Evolutionary conservation across 2,113 vertebrate genomes (phyloP), one percentile per base, ranked within the genome.

Genomic region (Gopherus evgoodei): DNA sequence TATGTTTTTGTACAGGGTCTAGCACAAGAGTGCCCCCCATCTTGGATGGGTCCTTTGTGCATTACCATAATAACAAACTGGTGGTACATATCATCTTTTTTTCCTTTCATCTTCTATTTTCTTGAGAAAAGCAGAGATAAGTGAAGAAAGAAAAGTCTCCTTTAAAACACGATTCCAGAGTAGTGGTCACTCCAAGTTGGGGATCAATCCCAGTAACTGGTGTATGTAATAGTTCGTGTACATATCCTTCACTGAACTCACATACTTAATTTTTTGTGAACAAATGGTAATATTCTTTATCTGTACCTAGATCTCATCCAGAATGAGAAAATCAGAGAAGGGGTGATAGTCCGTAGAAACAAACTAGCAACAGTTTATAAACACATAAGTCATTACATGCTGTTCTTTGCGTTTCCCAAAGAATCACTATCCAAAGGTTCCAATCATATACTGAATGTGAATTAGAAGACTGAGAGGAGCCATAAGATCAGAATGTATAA

Each of bases 111-210:
- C 0, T 24, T 92, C 12, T 17, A 90, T 95, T 93, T 95, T 93
- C 78, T 85, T 90, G 93, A 94, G 81, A 78, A 91, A 96, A 86
- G 11, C 50, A 94, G 65, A 86, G 72, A 88, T 94, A 96, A 90
- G 87, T 72, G 81, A 83, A 96, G 86, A 65, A 17, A 91, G 87
- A 90, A 92, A 72, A 24, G 82, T 27, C 8, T 76, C 47, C 12
- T 27, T 27, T 47, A 27, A 78, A 47, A 27, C 42, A 47, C 5
- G 49, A 82, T 93, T 92, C 62, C 86, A 87, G 81, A 92, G n/a
- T 83, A 8, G 19, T 87, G 94, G 81, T 91, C 87, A 92, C 62
- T 96, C 62, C 65, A 95, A 93, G 90, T 78, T 89, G 89, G 87
- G 86, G 72, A 95, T 95, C 53, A 88, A 17, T 86, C 16, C 38